These are phyloP conservation scores for Odontothrips loti DNA, from an alignment of 2,888 invertebrate genomes.

Conservation along the genomic window DNA sequence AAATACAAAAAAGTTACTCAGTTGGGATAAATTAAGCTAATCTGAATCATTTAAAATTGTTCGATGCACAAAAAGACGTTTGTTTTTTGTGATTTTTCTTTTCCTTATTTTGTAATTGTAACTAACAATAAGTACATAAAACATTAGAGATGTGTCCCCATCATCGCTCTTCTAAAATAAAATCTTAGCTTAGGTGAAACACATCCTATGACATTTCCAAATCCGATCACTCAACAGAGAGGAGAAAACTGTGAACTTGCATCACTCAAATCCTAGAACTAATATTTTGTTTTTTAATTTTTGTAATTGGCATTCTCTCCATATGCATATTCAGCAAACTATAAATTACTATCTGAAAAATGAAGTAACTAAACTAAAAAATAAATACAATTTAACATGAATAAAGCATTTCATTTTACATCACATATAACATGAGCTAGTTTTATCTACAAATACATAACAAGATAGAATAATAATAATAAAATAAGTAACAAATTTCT, in stretches of 20 bases:
- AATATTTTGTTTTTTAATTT: neutral
- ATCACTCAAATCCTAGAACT: no score
- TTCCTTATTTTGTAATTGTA: neutral
- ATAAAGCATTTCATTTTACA: neutral
- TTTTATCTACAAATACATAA: neutral
- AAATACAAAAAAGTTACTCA: neutral
- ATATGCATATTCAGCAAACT: neutral
- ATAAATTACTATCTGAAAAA: neutral
- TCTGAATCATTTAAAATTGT: neutral
- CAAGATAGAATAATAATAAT: conserved; percentile 11
- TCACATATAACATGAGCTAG: conserved; percentile 20
- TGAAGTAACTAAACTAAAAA: neutral
- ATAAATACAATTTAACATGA: neutral
- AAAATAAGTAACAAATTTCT: neutral
- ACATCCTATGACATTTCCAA: neutral
- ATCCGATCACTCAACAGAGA: neutral
- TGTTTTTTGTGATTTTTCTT: neutral
- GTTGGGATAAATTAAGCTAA: neutral
- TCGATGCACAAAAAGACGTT: neutral
- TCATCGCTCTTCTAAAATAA: neutral
- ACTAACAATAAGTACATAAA: neutral
- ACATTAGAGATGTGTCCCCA: neutral
- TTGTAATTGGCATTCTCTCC: neutral
- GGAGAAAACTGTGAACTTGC: no score
- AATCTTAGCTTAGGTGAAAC: no score